Evolutionary conservation across 2,113 vertebrate species (phyloP), one percentile per base, ranked within the genome.

Genomic region (Bujurquina vittata): DNA sequence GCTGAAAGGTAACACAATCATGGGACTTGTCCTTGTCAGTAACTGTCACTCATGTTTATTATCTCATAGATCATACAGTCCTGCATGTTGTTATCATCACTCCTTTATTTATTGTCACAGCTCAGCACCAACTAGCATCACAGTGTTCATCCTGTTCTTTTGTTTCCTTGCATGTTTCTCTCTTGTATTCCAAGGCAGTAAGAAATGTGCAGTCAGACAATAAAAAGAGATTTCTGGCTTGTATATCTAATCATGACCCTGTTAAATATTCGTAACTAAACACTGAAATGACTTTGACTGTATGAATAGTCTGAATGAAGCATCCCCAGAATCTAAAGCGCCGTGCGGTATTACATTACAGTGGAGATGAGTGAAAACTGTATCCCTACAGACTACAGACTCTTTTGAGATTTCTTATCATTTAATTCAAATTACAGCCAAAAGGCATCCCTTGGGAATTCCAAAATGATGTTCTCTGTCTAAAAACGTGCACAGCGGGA

Each of bases 351-450:
- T 61, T 35, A 22, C 11, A 52, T 69, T 49, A 7, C 59, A 65
- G 7, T n/a, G n/a, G 31, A 55, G 18, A 59, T 4, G 1, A 6
- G 7, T 62, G 22, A 61, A 79, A 72, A 59, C 29, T 69, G 23
- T 26, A 54, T 18, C 58, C 37, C 35, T 5, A 55, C 22, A 43
- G 60, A 54, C 35, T 5, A 55, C 22, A 43, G 60, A 54, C 57
- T 78, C 55, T 46, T 75, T 72, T 73, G 15, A 6, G 17, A 46
- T 35, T 79, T 59, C 58, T 81, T 57, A 87, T 86, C 69, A 55
- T 88, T 88, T 76, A 54, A 83, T 86, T 87, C 31, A 78, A 77
- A 85, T 57, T 46, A 57, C 43, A 84, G 75, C 65, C 65, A 74
- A 49, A 65, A 62, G 35, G 55, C 15, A 1, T 77, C 58, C n/a